Evolutionary conservation across 1,140 invertebrate species (phyloP).

Genomic region (Neodiprion fabricii): DNA sequence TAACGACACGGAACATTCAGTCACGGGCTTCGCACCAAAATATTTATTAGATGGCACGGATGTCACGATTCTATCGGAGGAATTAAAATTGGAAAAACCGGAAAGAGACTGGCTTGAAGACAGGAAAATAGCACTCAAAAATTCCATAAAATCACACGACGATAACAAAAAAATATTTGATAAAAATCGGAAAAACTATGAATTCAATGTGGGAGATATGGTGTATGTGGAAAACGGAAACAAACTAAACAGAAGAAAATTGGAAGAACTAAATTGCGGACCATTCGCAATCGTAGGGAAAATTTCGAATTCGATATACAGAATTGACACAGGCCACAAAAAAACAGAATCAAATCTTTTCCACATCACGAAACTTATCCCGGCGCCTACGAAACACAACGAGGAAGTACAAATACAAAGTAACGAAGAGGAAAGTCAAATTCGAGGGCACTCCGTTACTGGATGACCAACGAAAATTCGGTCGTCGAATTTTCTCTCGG

Average conservation of each 20-base stretch:
- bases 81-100: constrained; percentile 34
- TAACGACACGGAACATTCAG: constrained; percentile 46
- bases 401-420: no score
- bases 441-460: no score
- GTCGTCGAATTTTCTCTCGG: background rate
- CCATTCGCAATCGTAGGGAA: constrained; percentile 21
- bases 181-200: constrained; percentile 21
- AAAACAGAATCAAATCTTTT: background rate
- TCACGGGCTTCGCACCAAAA: constrained; percentile 43
- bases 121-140: constrained; percentile 27
- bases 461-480: no score
- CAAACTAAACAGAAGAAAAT: constrained; percentile 30
- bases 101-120: constrained; percentile 21
- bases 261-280: constrained; percentile 24
- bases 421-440: background rate
- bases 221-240: constrained; percentile 28
- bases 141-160: constrained; percentile 13
- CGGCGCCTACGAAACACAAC: background rate
- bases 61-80: constrained; percentile 34
- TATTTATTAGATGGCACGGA: constrained; percentile 45
- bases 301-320: constrained; percentile 2
- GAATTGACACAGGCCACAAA: background rate
- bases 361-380: background rate
- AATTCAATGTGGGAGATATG: constrained; percentile 22
- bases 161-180: constrained; percentile 26